These are phyloP conservation scores for Acropora yongei DNA, from an alignment of 64 coral and sea anemone genomes.

Conservation along the genomic window DNA sequence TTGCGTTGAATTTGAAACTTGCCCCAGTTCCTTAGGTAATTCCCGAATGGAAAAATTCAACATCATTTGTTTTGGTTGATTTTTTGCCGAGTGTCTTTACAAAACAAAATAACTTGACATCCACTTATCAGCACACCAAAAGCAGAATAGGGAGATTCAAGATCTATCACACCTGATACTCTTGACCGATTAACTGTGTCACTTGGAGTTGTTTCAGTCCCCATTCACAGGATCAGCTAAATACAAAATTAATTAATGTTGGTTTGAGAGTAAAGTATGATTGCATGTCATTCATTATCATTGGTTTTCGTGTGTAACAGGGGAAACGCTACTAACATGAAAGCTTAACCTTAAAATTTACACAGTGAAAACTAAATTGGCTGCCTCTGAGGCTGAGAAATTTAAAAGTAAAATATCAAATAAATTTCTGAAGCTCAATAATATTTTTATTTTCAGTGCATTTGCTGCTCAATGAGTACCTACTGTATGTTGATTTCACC, in stretches of 20 bases:
- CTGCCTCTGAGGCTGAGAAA: neutral
- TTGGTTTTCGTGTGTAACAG: neutral
- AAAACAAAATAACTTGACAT: conserved; percentile 4
- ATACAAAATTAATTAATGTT: neutral
- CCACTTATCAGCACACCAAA: neutral
- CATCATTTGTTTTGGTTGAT: neutral
- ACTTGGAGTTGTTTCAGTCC: conserved; percentile 10
- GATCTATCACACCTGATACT: neutral
- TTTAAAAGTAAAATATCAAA: neutral
- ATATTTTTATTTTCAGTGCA: neutral
- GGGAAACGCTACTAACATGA: neutral
- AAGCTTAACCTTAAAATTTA: neutral
- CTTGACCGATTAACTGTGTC: neutral
- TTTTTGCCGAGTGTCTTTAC: neutral
- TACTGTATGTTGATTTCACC: neutral
- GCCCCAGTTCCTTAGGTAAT: no score
- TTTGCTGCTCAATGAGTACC: neutral
- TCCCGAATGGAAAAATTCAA: no score
- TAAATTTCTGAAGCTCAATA: conserved; percentile 2
- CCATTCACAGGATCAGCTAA: conserved; percentile 1
- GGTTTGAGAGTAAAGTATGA: neutral
- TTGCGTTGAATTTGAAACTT: no score
- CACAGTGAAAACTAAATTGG: neutral
- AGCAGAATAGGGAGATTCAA: neutral
- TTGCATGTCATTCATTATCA: no score